Conservation (phyloP, 2,797 vertebrate genomes). For the Lagorchestes hirsutus region DNA sequence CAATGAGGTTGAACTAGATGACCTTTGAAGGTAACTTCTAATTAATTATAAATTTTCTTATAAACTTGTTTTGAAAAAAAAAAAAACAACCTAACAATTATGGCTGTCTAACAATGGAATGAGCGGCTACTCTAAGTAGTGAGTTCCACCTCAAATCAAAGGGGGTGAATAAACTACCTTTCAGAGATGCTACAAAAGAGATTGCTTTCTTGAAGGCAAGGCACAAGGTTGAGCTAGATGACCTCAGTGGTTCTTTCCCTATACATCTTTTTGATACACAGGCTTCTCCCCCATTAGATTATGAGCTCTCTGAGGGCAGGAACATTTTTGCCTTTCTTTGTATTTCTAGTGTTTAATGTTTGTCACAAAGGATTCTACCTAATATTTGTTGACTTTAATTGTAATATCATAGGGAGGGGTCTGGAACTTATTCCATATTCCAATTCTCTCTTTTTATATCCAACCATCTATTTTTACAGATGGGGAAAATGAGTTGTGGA, state of each 20-base stretch:
- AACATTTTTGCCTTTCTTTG: background rate
- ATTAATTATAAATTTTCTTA: background rate
- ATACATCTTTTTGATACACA: background rate
- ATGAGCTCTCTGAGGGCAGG: background rate
- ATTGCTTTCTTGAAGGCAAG: background rate
- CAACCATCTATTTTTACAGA: background rate
- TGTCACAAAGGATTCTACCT: background rate
- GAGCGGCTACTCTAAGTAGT: too few species aligned
- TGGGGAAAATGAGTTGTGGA: background rate
- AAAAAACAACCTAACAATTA: background rate
- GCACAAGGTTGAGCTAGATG: background rate
- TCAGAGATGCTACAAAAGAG: background rate
- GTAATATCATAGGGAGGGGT: background rate
- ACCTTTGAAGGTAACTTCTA: background rate
- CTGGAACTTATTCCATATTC: background rate
- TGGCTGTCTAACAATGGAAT: background rate
- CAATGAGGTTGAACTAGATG: background rate
- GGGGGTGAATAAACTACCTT: too few species aligned
- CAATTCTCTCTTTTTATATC: background rate
- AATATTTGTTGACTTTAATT: background rate
- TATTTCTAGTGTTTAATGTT: background rate
- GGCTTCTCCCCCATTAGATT: background rate
- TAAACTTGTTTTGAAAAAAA: background rate
- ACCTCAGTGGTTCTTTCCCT: background rate
- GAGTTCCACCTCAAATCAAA: background rate